Evolutionary conservation across 2,888 invertebrate species (phyloP).

Genomic region (Cheilosia scutellata): DNA sequence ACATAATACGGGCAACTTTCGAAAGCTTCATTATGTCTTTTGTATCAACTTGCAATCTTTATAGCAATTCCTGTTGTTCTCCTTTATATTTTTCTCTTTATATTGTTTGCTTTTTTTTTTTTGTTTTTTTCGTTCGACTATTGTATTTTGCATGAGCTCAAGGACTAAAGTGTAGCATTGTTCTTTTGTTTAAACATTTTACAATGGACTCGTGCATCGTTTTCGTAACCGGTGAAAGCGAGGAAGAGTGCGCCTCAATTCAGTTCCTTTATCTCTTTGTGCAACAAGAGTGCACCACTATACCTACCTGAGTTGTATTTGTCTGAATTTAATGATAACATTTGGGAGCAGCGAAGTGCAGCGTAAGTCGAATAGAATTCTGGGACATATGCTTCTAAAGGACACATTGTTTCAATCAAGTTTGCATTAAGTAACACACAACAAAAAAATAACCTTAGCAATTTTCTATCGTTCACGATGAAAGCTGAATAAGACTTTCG

Average conservation of each 20-base stretch:
- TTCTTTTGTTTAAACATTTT: conserved; percentile 53
- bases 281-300: not conserved
- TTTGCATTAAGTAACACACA: too few relatives aligned
- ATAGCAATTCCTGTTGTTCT: conserved; percentile 27
- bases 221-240: not conserved
- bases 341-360: too few relatives aligned
- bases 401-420: too few relatives aligned
- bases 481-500: too few relatives aligned
- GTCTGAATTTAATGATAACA: too few relatives aligned
- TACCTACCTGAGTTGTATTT: not conserved
- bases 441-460: too few relatives aligned
- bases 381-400: too few relatives aligned
- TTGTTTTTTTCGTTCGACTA: not conserved
- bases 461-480: too few relatives aligned
- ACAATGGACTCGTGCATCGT: conserved; percentile 32
- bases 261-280: not conserved
- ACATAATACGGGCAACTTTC: conserved; percentile 60
- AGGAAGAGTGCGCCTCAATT: conserved; percentile 22
- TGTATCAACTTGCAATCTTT: conserved; percentile 42
- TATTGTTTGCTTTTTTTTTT: conserved; percentile 25
- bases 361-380: too few relatives aligned
- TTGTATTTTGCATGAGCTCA: conserved; percentile 31
- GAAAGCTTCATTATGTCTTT: conserved; percentile 63
- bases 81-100: not conserved
- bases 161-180: conserved; percentile 55